A percentile compares a stretch with the other conserved stretches of the same genome.
Conservation (phyloP, 2,797 vertebrate genomes). For the Vespertilio murinus region DNA sequence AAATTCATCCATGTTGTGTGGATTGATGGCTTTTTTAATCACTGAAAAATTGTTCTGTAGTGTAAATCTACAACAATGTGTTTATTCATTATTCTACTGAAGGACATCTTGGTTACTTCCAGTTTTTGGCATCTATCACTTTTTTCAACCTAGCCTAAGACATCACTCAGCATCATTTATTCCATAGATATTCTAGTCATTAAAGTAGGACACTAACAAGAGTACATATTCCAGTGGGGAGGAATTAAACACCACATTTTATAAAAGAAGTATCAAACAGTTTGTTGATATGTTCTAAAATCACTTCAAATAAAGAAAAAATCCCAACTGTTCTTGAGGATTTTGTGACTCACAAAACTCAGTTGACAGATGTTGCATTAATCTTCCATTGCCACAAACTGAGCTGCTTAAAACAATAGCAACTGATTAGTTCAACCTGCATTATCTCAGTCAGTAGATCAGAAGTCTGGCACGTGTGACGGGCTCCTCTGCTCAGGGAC, state of each 20-base stretch:
- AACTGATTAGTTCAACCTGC: neutral
- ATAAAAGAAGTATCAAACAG: neutral
- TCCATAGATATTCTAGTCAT: neutral
- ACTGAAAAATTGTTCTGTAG: neutral
- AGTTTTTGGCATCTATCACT: neutral
- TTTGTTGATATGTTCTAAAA: neutral
- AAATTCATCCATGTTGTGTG: neutral
- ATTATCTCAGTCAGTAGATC: neutral
- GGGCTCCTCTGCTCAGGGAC: neutral
- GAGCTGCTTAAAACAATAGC: neutral
- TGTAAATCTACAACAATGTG: neutral
- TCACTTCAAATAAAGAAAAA: neutral
- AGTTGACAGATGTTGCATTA: neutral
- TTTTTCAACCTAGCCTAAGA: neutral
- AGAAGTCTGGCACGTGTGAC: neutral
- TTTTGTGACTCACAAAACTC: neutral
- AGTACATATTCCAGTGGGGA: neutral
- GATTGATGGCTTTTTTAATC: neutral
- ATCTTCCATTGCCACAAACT: neutral
- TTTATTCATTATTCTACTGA: neutral
- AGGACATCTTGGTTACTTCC: neutral
- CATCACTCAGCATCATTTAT: neutral
- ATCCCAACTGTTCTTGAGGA: neutral
- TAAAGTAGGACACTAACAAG: neutral
- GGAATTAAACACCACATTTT: neutral